Conservation (phyloP, 2,888 invertebrate genomes). For the Conchocele bisecta region DNA sequence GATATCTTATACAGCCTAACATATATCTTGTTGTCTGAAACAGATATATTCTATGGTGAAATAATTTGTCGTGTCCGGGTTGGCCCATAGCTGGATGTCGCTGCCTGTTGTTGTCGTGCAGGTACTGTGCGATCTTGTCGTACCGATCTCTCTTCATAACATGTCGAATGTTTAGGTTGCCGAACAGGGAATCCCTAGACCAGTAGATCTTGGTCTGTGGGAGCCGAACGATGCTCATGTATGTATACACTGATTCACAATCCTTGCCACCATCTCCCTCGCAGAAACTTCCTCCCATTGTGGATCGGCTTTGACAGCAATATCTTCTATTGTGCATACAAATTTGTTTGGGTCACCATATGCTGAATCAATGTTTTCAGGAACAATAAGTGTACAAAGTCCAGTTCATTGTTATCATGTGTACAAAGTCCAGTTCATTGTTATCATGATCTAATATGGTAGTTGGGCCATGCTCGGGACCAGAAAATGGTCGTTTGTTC, state of each 20-base stretch:
- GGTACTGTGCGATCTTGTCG: slow-evolving; percentile 9
- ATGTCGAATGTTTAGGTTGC: not conserved
- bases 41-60: no score
- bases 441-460: no score
- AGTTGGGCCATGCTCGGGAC: no score
- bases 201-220: no score
- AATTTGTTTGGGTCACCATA: slow-evolving; percentile 9
- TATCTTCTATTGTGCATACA: not conserved
- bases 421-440: no score
- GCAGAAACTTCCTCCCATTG: not conserved
- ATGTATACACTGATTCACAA: slow-evolving; percentile 1
- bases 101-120: not conserved
- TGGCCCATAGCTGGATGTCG: no score
- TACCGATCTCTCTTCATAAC: slow-evolving; percentile 14
- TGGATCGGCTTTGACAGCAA: not conserved
- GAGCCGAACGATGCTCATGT: slow-evolving; percentile 15
- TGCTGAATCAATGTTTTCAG: not conserved
- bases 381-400: slow-evolving; percentile 5
- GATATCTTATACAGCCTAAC: no score
- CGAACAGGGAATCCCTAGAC: not conserved
- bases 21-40: no score
- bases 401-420: no score
- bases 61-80: no score
- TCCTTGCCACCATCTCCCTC: slow-evolving; percentile 6
- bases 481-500: no score